phyloP scores from a whole-genome alignment of 2,888 invertebrate genomes.

The Drosophila meridionalis region DNA sequence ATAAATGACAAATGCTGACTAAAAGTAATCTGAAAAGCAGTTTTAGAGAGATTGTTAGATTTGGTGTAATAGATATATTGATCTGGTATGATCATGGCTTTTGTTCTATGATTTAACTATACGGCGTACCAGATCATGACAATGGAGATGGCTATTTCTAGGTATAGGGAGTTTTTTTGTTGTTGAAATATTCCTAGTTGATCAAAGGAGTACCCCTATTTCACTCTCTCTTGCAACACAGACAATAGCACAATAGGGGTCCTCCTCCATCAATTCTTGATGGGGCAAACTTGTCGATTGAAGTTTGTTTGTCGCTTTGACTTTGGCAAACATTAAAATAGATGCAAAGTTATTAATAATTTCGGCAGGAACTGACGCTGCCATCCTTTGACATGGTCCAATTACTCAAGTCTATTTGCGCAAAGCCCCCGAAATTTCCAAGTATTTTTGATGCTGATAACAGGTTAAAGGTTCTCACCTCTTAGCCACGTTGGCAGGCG shows the following conservation, averaged over 20 bases:
- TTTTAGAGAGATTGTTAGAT: too few relatives aligned
- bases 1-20: too few relatives aligned
- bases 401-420: conserved; percentile 7
- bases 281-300: not conserved
- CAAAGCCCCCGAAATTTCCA: not conserved
- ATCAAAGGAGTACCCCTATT: too few relatives aligned
- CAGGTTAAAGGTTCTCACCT: not conserved
- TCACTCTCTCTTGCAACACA: too few relatives aligned
- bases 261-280: not conserved
- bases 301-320: not conserved
- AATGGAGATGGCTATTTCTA: too few relatives aligned
- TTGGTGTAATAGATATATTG: too few relatives aligned
- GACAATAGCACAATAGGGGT: not conserved
- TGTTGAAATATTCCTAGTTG: too few relatives aligned
- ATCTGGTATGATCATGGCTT: too few relatives aligned
- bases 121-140: too few relatives aligned
- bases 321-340: not conserved
- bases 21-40: too few relatives aligned
- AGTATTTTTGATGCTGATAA: not conserved
- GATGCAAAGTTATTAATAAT: not conserved
- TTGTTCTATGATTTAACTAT: too few relatives aligned
- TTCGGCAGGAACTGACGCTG: not conserved
- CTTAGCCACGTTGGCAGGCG: not conserved
- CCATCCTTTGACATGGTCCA: not conserved
- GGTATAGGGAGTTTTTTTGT: too few relatives aligned